Base-by-base conservation (phyloP, 2,113 vertebrate species). In the Rhodinocichla rosea region DNA sequence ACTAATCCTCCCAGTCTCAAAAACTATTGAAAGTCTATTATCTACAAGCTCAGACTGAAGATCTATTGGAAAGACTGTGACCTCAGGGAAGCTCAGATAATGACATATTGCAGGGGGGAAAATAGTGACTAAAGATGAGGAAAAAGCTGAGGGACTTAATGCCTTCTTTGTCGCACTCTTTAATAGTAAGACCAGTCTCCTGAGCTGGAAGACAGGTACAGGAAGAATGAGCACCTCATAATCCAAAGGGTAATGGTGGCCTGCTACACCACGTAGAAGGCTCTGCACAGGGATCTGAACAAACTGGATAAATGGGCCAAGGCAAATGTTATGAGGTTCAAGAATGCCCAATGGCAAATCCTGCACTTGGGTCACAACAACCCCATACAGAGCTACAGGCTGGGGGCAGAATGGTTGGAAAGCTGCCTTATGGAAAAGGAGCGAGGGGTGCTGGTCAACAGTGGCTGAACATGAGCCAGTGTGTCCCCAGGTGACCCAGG, bases 11-110 rank as follows among this genome's bases (percentile, higher is more conserved):
- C 92, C 78, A 75, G 50, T 64, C 49, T 92, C 53, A 62, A 49
- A 88, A 93, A 96, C 85, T 89, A 93, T 50, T 89, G 78, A 40
- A 92, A 95, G 20, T 68, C 74, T 57, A 21, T 94, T 92, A 83
- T 81, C 83, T 93, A 33, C 33, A 65, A 45, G 30, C 47, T 91
- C 30, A 83, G 39, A 35, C 21, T 78, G 40, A 47, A 83, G 55
- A 73, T 32, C 35, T 81, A 9, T 49, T 75, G 71, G 13, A 81
- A 94, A 95, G 15, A 62, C 24, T 57, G 13, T 87, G 71, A 87
- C 21, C 22, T 85, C 60, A n/a, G 23, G 19, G 32, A 91, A 93
- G 69, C 7, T 11, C 39, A 67, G 26, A 74, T 23, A 74, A 18
- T 55, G 28, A 33, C 27, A 44, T 42, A 63, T 24, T 49, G 5